Percentiles rank a stretch among this genome's conserved stretches.
Conservation (phyloP, 2,888 invertebrate species). For the Nymphalis c-album region DNA sequence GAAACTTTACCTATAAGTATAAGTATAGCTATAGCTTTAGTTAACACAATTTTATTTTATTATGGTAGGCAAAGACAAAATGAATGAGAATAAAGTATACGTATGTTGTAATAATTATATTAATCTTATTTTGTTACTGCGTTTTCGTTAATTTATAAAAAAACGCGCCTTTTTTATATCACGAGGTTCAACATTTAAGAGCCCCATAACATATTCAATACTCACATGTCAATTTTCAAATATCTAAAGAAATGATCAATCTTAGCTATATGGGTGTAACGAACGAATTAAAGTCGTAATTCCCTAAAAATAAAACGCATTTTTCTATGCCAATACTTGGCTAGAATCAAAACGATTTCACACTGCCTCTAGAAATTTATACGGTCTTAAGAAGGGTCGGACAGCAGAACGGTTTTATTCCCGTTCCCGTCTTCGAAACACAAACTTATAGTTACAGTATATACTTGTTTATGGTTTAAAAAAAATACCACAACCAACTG, state of each 20-base stretch:
- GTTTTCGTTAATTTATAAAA: background rate
- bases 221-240: constrained; percentile 11
- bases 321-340: background rate
- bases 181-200: constrained; percentile 3
- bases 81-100: no score
- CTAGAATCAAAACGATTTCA: constrained; percentile 21
- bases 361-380: constrained; percentile 46
- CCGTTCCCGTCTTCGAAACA: constrained; percentile 44
- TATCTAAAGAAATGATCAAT: constrained; percentile 12
- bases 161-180: background rate
- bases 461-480: constrained; percentile 25
- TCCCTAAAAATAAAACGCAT: background rate
- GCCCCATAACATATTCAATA: constrained; percentile 10
- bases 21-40: background rate
- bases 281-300: background rate
- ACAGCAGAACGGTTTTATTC: constrained; percentile 48
- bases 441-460: constrained; percentile 35
- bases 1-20: background rate
- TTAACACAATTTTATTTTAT: no score
- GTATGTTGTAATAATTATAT: background rate
- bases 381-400: constrained; percentile 55
- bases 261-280: background rate
- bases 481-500: background rate
- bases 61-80: no score
- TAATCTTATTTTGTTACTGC: background rate